A percentile compares a stretch with the other conserved stretches of the same genome.
phyloP scores from a whole-genome alignment of 2,113 vertebrate genomes.

The Apodemus speciosus region DNA sequence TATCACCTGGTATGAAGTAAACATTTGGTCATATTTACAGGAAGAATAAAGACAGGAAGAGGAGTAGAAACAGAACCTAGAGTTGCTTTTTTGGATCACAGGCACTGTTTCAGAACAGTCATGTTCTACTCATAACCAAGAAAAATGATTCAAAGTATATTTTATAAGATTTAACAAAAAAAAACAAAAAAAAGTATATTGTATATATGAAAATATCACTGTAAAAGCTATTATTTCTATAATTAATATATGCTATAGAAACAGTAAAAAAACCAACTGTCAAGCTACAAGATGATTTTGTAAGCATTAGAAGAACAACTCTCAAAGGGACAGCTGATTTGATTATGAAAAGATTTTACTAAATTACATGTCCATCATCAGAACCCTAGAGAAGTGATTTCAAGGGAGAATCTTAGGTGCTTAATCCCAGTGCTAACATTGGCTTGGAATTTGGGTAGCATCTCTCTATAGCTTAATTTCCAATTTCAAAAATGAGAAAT shows the following conservation, averaged over 20 bases:
- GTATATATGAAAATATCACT: neutral
- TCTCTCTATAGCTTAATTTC: neutral
- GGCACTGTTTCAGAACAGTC: neutral
- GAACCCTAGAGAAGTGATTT: neutral
- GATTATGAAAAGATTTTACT: neutral
- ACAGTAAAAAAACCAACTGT: neutral
- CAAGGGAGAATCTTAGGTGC: neutral
- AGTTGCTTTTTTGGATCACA: neutral
- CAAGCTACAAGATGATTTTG: slow-evolving; percentile 4
- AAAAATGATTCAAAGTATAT: neutral
- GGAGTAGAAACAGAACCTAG: neutral
- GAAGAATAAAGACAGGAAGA: neutral
- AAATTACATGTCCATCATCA: neutral
- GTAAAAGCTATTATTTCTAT: neutral
- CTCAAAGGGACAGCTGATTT: neutral
- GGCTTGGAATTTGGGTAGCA: neutral
- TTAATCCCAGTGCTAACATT: neutral
- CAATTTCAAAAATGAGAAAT: neutral
- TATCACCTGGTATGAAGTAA: neutral
- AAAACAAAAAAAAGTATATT: too few species aligned
- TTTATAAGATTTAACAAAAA: neutral
- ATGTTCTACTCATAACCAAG: neutral
- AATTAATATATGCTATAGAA: neutral
- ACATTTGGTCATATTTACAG: neutral
- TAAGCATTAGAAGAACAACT: neutral